phyloP scores from a whole-genome alignment of 2,113 vertebrate genomes.

The western clawed frog (Xenopus tropicalis) region UCB_Xtro_10.0 CM004443.2:159387501-159388000 shows the following conservation, averaged over 20 bases:
- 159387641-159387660: too few species aligned
- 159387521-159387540: too few species aligned
- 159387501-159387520: too few species aligned
- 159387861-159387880: conserved; percentile 15
- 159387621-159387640: too few species aligned
- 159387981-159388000: conserved; percentile 7
- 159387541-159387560: too few species aligned
- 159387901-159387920: conserved; percentile 11
- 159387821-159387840: conserved; percentile 5
- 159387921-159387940: conserved; percentile 15
- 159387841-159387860: conserved; percentile 17
- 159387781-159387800: conserved; percentile 21
- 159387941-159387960: conserved; percentile 5
- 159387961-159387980: conserved; percentile 11
- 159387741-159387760: conserved; percentile 10
- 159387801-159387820: conserved; percentile 26
- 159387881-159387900: conserved; percentile 14
- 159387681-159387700: too few species aligned
- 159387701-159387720: background rate
- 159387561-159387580: too few species aligned
- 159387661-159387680: too few species aligned
- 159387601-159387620: too few species aligned
- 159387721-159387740: background rate
- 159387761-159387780: conserved; percentile 21
- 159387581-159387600: too few species aligned